These are phyloP conservation scores for Zeugodacus cucurbitae DNA, from an alignment of 1,140 invertebrate genomes.

Conservation along the genomic window DNA sequence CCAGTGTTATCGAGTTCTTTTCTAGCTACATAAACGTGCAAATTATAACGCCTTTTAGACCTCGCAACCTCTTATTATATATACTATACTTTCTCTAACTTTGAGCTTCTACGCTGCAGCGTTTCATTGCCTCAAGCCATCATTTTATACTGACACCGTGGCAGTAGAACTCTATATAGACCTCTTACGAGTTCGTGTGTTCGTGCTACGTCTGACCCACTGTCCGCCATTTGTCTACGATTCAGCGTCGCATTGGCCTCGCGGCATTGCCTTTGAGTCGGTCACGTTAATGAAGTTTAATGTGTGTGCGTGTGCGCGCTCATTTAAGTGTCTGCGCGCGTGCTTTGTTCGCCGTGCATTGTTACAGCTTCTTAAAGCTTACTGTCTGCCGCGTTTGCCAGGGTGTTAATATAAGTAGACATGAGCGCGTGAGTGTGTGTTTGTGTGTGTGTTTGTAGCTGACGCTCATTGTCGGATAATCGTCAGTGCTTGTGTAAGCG, in stretches of 20 bases:
- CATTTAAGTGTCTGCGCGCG: conserved; percentile 11
- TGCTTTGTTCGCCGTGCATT: background rate
- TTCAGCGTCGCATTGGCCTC: background rate
- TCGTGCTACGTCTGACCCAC: background rate
- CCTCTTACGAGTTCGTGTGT: background rate
- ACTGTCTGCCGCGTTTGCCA: too few species aligned
- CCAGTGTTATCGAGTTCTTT: too few species aligned
- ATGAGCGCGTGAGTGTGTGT: background rate
- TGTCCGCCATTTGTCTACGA: background rate
- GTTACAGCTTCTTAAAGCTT: background rate
- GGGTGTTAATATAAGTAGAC: background rate
- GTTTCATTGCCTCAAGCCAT: background rate
- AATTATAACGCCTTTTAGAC: too few species aligned
- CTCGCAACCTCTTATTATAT: background rate
- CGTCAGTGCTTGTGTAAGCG: background rate
- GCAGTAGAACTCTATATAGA: background rate
- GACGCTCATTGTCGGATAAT: conserved; percentile 1
- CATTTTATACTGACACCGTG: background rate
- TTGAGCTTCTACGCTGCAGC: background rate
- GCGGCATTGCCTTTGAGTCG: background rate
- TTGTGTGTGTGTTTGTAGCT: background rate
- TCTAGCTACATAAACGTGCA: too few species aligned
- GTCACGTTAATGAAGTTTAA: conserved; percentile 31
- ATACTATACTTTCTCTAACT: too few species aligned
- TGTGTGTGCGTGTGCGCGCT: background rate